Conservation (phyloP, 2,888 invertebrate genomes). For the Tinea trinotella region DNA sequence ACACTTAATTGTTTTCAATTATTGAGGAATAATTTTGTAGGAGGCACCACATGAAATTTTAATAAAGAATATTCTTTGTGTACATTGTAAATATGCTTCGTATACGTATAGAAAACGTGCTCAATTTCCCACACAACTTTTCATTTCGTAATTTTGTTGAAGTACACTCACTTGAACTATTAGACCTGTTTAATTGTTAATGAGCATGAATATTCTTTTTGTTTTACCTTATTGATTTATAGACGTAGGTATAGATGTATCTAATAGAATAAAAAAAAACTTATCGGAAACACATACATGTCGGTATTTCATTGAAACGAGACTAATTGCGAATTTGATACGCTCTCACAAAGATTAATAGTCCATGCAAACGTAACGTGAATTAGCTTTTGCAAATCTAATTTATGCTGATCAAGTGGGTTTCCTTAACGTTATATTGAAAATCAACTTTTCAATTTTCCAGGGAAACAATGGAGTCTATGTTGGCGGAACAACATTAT, state of each 20-base stretch:
- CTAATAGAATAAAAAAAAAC: neutral
- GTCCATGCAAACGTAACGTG: slow-evolving; percentile 6
- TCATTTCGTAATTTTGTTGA: slow-evolving; percentile 16
- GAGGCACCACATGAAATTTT: slow-evolving; percentile 13
- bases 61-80: slow-evolving; percentile 7
- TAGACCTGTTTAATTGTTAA: slow-evolving; percentile 10
- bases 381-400: neutral
- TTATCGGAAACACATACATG: neutral
- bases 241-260: neutral
- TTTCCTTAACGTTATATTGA: neutral
- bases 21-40: neutral
- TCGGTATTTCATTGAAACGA: neutral
- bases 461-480: slow-evolving; percentile 93
- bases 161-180: slow-evolving; percentile 12
- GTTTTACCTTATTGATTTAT: slow-evolving; percentile 2
- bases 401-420: neutral
- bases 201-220: slow-evolving; percentile 5
- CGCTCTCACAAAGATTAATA: slow-evolving; percentile 36
- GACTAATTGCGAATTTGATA: slow-evolving; percentile 34
- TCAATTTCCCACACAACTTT: slow-evolving; percentile 12
- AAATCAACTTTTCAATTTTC: slow-evolving; percentile 32
- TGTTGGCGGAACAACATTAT: slow-evolving; percentile 89
- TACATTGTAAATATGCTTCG: neutral
- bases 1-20: slow-evolving; percentile 11
- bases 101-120: neutral